These are phyloP conservation scores for Protonemura montana DNA, from an alignment of 2,888 invertebrate genomes.

Conservation along the genomic window DNA sequence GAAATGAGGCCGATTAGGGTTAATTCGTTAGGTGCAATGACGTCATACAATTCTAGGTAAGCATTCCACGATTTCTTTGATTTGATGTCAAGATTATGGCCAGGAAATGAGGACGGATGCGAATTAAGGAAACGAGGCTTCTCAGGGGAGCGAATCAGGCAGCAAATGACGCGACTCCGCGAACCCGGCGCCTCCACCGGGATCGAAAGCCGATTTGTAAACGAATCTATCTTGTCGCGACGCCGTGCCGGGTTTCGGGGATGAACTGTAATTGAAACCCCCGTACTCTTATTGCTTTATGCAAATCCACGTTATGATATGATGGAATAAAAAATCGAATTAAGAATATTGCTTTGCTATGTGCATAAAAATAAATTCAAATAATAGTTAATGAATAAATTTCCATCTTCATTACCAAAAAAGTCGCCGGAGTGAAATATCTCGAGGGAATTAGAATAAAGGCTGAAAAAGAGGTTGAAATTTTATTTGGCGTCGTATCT, in stretches of 20 bases:
- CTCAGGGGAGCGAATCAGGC: not conserved
- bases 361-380: conserved; percentile 23
- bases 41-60: not conserved
- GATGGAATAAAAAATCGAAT: not conserved
- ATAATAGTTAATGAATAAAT: conserved; percentile 23
- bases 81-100: not conserved
- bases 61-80: not conserved
- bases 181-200: not conserved
- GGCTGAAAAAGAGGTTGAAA: not conserved
- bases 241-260: not conserved
- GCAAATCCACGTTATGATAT: not conserved
- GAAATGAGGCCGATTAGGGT: not conserved
- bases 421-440: not conserved
- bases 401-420: conserved; percentile 5
- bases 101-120: not conserved
- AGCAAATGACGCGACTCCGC: not conserved
- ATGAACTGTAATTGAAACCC: conserved; percentile 3
- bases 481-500: not conserved
- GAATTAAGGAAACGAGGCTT: not conserved
- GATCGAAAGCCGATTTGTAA: not conserved
- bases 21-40: not conserved
- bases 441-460: not conserved
- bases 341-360: conserved; percentile 14
- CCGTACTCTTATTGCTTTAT: not conserved
- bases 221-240: not conserved